A percentile compares a stretch with the other conserved stretches of the same genome.
Evolutionary conservation across 2,113 vertebrate species (phyloP).

Genomic region (Barbus barbus): DNA sequence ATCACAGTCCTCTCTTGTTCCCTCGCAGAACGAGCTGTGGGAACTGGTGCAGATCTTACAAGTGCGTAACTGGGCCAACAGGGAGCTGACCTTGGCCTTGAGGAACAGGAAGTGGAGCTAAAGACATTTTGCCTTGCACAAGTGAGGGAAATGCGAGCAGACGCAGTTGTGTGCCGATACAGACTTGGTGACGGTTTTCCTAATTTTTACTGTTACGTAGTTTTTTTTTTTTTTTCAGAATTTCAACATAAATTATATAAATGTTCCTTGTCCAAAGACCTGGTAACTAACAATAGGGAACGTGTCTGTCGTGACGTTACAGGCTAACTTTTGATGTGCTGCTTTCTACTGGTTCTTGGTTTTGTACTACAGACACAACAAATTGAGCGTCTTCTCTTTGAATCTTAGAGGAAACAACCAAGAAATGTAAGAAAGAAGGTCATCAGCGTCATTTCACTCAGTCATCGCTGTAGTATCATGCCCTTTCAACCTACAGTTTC

Average conservation of each 20-base stretch:
- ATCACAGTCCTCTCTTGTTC: neutral
- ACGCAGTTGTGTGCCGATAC: conserved; percentile 27
- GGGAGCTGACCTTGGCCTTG: conserved; percentile 6
- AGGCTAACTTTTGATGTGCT: conserved; percentile 52
- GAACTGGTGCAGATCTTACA: neutral
- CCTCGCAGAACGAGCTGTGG: neutral
- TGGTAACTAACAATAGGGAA: conserved; percentile 38
- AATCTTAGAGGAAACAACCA: neutral
- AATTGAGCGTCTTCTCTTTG: too few relatives aligned
- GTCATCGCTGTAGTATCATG: neutral
- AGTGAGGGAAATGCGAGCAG: neutral
- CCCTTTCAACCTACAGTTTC: too few relatives aligned
- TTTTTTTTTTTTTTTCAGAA: conserved; percentile 33
- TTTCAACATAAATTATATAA: conserved; percentile 38
- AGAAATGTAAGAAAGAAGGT: neutral
- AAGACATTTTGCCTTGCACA: conserved; percentile 8
- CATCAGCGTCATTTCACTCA: neutral
- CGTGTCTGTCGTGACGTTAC: conserved; percentile 46
- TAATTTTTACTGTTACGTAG: conserved; percentile 55
- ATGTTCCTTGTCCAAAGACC: conserved; percentile 49
- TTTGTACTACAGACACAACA: conserved; percentile 11
- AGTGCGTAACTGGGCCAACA: conserved; percentile 2
- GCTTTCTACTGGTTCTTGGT: conserved; percentile 41
- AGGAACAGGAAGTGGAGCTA: neutral
- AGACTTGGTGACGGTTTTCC: conserved; percentile 37